A percentile compares a stretch with the other conserved stretches of the same genome.
phyloP scores from a whole-genome alignment of 1,140 invertebrate genomes.

The Odontomachus brunneus region DNA sequence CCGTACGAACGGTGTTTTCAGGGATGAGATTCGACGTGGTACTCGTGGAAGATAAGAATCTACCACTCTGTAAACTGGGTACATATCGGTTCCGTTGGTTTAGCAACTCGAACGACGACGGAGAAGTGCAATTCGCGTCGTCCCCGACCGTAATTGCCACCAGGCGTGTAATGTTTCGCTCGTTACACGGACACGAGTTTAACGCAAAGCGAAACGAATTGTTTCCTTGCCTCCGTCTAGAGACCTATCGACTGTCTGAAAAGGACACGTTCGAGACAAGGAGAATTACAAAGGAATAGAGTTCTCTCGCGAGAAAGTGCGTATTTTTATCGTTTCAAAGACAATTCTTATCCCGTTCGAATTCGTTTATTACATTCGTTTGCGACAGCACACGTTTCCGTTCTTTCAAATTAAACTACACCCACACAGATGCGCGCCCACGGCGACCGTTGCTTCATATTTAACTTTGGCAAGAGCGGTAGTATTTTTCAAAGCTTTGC shows the following conservation, averaged over 20 bases:
- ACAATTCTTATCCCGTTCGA: neutral
- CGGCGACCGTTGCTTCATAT: constrained; percentile 27
- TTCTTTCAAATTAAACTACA: neutral
- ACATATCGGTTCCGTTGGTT: neutral
- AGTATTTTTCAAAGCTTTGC: constrained; percentile 7
- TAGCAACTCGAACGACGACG: neutral
- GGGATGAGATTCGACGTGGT: too few relatives aligned
- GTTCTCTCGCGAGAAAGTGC: neutral
- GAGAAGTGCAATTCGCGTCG: neutral
- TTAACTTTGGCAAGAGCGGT: constrained; percentile 29
- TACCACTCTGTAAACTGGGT: neutral
- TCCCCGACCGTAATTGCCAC: neutral
- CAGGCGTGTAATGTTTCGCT: neutral
- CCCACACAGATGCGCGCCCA: neutral
- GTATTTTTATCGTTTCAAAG: neutral
- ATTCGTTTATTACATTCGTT: neutral
- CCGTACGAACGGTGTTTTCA: neutral
- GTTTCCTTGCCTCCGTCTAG: neutral
- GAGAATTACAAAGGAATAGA: neutral
- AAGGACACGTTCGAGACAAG: neutral
- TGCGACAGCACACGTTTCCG: neutral
- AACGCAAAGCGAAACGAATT: neutral
- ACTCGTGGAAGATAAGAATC: neutral
- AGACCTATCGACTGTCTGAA: neutral
- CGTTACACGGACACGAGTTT: neutral